Evolutionary conservation across 2,113 vertebrate genomes (phyloP).

Genomic region (Callopanchax toddi): DNA sequence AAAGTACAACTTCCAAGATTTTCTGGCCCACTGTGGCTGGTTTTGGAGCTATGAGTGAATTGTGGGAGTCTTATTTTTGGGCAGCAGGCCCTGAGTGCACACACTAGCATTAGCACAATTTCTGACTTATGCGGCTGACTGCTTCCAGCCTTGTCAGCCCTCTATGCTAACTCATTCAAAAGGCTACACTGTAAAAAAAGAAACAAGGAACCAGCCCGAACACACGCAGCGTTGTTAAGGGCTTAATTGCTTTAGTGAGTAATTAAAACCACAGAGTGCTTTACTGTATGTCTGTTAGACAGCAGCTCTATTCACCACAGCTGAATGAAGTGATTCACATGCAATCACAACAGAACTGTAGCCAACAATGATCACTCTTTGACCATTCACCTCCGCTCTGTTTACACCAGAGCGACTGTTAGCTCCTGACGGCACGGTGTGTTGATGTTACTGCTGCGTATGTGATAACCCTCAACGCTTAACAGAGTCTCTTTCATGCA

Average conservation of each 20-base stretch:
- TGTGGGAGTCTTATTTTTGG: constrained; percentile 5
- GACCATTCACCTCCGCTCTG: constrained; percentile 58
- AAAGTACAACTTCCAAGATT: constrained; percentile 5
- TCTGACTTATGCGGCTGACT: neutral
- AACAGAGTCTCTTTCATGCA: constrained; percentile 58
- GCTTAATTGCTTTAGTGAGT: constrained; percentile 45
- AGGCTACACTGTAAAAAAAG: neutral
- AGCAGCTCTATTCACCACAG: constrained; percentile 48
- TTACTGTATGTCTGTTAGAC: constrained; percentile 32
- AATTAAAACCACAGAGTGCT: constrained; percentile 47
- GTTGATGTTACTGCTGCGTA: constrained; percentile 49
- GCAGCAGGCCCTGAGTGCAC: neutral
- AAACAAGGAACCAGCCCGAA: constrained; percentile 7
- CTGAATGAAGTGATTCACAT: constrained; percentile 62
- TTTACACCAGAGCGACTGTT: constrained; percentile 37
- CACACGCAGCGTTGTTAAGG: neutral
- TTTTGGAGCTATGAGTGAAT: constrained; percentile 15
- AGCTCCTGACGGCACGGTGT: constrained; percentile 25
- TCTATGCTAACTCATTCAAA: neutral
- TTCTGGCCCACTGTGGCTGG: neutral
- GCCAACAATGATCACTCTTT: constrained; percentile 53
- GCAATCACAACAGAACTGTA: constrained; percentile 47
- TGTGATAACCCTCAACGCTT: constrained; percentile 50
- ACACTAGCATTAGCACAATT: constrained; percentile 1
- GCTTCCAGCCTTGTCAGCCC: neutral